Evolutionary conservation across 1,140 invertebrate genomes (phyloP).

Genomic region (Zaprionus lachaisei): DNA sequence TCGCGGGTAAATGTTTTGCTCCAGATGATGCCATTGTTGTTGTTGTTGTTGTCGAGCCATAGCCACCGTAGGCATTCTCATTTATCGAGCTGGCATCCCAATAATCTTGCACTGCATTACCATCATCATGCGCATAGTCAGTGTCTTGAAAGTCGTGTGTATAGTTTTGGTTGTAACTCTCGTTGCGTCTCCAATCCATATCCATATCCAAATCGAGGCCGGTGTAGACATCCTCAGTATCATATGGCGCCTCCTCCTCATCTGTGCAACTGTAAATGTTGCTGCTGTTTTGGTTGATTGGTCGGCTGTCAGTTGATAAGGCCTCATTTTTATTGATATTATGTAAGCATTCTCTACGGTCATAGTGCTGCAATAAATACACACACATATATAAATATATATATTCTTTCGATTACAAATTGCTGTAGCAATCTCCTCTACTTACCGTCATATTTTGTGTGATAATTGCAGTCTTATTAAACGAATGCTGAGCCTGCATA

Average conservation of each 20-base stretch:
- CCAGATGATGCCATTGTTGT: constrained; percentile 9
- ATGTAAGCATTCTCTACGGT: constrained; percentile 63
- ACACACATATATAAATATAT: background rate
- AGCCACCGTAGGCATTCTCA: constrained; percentile 27
- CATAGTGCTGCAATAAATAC: background rate
- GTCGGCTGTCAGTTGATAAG: constrained; percentile 95
- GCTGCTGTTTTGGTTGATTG: constrained; percentile 85
- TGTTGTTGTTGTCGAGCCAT: constrained; percentile 60
- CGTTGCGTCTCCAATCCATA: constrained; percentile 23
- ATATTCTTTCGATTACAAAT: background rate
- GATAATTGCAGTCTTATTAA: constrained; percentile 18
- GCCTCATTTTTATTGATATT: constrained; percentile 89
- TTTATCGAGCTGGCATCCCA: constrained; percentile 28
- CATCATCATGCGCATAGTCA: background rate
- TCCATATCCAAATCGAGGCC: constrained; percentile 2
- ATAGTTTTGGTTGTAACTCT: constrained; percentile 41
- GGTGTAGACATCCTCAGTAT: background rate
- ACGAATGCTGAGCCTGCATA: constrained; percentile 1
- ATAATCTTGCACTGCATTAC: constrained; percentile 29
- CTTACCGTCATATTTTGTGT: constrained; percentile 68
- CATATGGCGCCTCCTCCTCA: constrained; percentile 5
- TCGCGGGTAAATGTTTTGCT: constrained; percentile 54
- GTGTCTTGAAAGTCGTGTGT: background rate
- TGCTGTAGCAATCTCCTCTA: background rate
- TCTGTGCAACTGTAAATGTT: constrained; percentile 85